Base-by-base conservation (phyloP, 2,113 vertebrate species). In the Procavia capensis region DNA sequence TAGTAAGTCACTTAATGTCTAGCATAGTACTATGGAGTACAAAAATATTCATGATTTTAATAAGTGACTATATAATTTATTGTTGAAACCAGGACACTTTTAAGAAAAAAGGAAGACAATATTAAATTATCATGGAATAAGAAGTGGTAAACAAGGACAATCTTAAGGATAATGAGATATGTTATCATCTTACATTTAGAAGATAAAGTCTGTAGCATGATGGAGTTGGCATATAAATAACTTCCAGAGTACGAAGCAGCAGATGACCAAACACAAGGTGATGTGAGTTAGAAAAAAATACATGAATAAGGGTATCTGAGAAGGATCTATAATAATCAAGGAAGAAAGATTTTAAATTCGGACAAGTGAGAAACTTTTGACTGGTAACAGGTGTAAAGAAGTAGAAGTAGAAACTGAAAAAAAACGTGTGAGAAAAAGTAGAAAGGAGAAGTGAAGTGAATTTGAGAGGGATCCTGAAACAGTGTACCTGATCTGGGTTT, bases 331-430 rank as follows among this genome's bases (percentile, higher is more conserved):
- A 78, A 54, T 57, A 29, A 72, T 17, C 17, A 14, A 54, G 16
- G 86, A 96, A 82, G 8, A 25, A 84, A 72, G 3, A 10, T 82
- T 79, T 92, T 39, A 90, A 90, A 63, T 84, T 82, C 90, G 34
- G 90, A 86, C 34, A 70, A 31, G 75, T 27, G 29, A 88, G 29
- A 88, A 85, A 84, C 6, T 83, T 79, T 54, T 92, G 7, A 85
- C 6, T 57, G 80, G 31, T 2, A 31, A 72, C 14, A 78, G n/a
- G 72, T 50, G 88, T 78, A n/a, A 66, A 79, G 72, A 96, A 41
- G 22, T 36, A 93, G 68, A 86, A 20, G 34, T 16, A 63, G 39
- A 92, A 75, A 6, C 39, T 91, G 6, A 50, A 92, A 54, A 86
- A 34, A 96, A 85, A 9, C 66, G 54, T 81, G 22, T 82, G 81